Conservation (phyloP, 2,113 vertebrate species). For the Cheirogaleus medius region DNA sequence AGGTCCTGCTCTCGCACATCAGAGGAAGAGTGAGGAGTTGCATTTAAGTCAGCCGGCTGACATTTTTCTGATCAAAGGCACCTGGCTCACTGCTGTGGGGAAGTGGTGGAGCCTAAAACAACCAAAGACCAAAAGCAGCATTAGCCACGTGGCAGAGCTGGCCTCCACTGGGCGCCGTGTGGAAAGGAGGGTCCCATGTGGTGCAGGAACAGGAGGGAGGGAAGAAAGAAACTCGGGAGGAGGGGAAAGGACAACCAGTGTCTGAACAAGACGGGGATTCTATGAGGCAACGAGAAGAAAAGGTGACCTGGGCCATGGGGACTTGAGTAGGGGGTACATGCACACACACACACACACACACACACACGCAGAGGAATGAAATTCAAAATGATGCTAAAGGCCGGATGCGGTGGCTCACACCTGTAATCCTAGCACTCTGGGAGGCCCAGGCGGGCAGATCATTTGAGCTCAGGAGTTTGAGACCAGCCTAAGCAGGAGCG, state of each 20-base stretch:
- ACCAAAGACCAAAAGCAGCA: neutral
- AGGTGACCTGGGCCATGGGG: neutral
- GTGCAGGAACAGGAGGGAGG: neutral
- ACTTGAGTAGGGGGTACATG: rapidly evolving
- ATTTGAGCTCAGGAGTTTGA: no score
- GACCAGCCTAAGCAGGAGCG: no score
- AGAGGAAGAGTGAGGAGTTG: neutral
- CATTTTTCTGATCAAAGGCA: neutral
- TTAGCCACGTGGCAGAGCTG: neutral
- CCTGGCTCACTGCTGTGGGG: neutral
- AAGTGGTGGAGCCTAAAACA: neutral
- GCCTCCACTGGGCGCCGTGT: neutral
- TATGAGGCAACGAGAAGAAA: neutral
- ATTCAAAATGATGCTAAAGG: neutral
- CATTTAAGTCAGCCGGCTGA: neutral
- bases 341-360: rapidly evolving
- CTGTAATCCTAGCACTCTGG: no score
- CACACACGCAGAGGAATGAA: neutral
- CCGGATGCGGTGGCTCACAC: no score
- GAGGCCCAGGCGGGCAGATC: no score
- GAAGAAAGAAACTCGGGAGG: neutral
- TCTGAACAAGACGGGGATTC: neutral
- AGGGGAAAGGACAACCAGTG: no score
- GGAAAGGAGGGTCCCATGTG: neutral
- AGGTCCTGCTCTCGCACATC: neutral